These are phyloP conservation scores for Lasiurus cinereus DNA, from an alignment of 2,113 vertebrate species.

Conservation along the genomic window DNA sequence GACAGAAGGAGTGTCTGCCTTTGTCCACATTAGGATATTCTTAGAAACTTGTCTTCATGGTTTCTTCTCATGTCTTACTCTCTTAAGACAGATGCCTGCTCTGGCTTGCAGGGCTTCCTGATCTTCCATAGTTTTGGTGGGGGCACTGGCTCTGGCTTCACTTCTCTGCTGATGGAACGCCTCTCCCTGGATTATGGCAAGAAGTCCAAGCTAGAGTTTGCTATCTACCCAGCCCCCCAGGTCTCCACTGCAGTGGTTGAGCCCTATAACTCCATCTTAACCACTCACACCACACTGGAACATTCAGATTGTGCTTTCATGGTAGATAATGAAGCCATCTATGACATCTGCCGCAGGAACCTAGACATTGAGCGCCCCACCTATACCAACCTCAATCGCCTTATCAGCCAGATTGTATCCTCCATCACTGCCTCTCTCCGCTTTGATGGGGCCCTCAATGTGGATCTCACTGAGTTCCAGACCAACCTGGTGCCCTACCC, in stretches of 20 bases:
- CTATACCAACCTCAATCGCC: conserved; percentile 90
- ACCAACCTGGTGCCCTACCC: conserved; percentile 92
- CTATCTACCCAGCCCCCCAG: conserved; percentile 94
- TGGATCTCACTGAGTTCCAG: conserved; percentile 91
- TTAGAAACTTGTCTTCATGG: background rate
- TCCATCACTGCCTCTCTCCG: conserved; percentile 91
- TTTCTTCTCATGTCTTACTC: background rate
- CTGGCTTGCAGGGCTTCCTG: conserved; percentile 90
- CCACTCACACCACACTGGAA: conserved; percentile 90
- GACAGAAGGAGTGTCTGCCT: background rate
- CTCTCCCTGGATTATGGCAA: conserved; percentile 95
- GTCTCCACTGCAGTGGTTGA: conserved; percentile 91
- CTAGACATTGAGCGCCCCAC: conserved; percentile 89
- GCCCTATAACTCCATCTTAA: conserved; percentile 92
- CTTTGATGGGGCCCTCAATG: conserved; percentile 89
- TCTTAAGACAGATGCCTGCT: conserved; percentile 89
- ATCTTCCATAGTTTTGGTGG: conserved; percentile 92
- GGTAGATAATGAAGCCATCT: conserved; percentile 92
- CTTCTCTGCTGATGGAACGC: conserved; percentile 95
- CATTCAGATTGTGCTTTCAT: conserved; percentile 91
- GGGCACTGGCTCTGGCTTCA: conserved; percentile 90
- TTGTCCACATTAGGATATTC: background rate
- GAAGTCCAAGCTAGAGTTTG: conserved; percentile 96
- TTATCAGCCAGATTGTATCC: conserved; percentile 91
- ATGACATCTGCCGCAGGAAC: conserved; percentile 89